phyloP scores from a whole-genome alignment of 2,888 invertebrate genomes.

The Dasypogon diadema region DNA sequence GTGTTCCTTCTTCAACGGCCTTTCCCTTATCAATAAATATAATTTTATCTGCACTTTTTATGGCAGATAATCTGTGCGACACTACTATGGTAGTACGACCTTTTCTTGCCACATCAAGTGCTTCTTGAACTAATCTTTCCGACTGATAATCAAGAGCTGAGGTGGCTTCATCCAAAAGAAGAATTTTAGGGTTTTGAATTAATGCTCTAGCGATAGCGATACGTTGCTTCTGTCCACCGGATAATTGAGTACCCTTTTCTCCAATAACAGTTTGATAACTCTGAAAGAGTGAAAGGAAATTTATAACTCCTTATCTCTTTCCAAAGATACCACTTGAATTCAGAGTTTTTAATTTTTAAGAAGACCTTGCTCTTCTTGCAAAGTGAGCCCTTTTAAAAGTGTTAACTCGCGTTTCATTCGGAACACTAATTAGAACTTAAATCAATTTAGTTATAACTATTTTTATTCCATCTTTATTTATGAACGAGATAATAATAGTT shows the following conservation, averaged over 20 bases:
- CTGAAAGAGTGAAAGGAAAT: conserved; percentile 64
- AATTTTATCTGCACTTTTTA: conserved; percentile 78
- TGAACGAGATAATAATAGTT: too few species aligned
- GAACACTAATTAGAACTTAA: too few species aligned
- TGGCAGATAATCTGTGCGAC: conserved; percentile 80
- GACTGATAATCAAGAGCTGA: conserved; percentile 86
- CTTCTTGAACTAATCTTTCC: conserved; percentile 84
- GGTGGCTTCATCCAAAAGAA: conserved; percentile 85
- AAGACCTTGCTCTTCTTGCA: too few species aligned
- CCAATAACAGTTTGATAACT: conserved; percentile 84
- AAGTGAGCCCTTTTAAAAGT: too few species aligned
- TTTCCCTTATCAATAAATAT: conserved; percentile 79
- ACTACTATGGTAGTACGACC: conserved; percentile 83
- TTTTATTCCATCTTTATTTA: too few species aligned
- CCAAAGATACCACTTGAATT: too few species aligned
- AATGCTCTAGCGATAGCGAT: conserved; percentile 88
- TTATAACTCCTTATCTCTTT: too few species aligned
- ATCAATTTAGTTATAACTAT: too few species aligned
- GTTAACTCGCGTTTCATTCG: too few species aligned
- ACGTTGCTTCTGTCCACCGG: conserved; percentile 87
- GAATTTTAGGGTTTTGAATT: conserved; percentile 80
- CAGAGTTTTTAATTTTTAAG: too few species aligned
- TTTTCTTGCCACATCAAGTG: conserved; percentile 80
- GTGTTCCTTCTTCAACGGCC: conserved; percentile 80
- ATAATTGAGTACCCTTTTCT: conserved; percentile 83